phyloP scores from a whole-genome alignment of 2,888 invertebrate species.

The Thecophora atra region DNA sequence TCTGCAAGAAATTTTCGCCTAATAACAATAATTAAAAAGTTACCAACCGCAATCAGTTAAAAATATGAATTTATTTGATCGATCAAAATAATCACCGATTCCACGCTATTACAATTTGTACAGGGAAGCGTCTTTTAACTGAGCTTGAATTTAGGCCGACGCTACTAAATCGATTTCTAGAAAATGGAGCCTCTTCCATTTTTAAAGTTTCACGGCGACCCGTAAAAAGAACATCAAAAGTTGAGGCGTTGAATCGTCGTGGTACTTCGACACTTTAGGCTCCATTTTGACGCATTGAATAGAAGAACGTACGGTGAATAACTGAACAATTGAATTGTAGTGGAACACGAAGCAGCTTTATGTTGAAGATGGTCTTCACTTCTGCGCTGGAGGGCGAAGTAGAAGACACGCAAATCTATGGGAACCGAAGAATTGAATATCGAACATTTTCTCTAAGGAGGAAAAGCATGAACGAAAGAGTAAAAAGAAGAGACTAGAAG shows the following conservation, averaged over 20 bases:
- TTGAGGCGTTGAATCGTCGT: too few relatives aligned
- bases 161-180: background rate
- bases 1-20: too few relatives aligned
- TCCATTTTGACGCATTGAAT: constrained; percentile 8
- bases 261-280: constrained; percentile 21
- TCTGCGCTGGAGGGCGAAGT: background rate
- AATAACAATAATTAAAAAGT: too few relatives aligned
- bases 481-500: background rate
- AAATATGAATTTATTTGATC: too few relatives aligned
- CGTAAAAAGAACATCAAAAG: background rate
- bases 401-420: constrained; percentile 12
- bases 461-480: background rate
- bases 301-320: background rate
- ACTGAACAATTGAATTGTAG: constrained; percentile 16
- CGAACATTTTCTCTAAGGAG: background rate
- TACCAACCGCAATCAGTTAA: too few relatives aligned
- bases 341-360: constrained; percentile 10
- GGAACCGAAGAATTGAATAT: constrained; percentile 1
- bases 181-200: constrained; percentile 7
- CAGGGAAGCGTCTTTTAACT: too few relatives aligned
- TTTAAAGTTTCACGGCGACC: background rate
- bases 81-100: too few relatives aligned
- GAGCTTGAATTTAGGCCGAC: too few relatives aligned
- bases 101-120: too few relatives aligned
- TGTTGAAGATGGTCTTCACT: constrained; percentile 19